phyloP scores from a whole-genome alignment of 2,888 invertebrate genomes.

The Phragmatobia fuliginosa region DNA sequence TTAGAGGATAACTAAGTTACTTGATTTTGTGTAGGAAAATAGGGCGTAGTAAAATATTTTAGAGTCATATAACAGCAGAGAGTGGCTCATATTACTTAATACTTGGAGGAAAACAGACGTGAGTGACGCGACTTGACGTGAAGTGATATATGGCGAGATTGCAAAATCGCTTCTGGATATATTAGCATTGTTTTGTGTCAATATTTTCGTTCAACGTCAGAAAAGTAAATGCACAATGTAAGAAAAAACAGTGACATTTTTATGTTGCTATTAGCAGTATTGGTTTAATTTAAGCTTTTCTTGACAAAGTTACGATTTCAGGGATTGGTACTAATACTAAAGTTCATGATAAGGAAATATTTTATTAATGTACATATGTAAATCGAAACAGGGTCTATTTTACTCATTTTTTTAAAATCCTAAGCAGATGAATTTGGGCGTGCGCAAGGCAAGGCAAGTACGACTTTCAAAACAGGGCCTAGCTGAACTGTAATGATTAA shows the following conservation, averaged over 20 bases:
- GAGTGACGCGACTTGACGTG: conserved; percentile 46
- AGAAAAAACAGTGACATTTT: background rate
- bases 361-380: background rate
- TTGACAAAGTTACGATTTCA: background rate
- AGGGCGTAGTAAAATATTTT: conserved; percentile 4
- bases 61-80: conserved; percentile 10
- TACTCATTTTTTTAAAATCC: too few species aligned
- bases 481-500: too few species aligned
- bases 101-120: conserved; percentile 32
- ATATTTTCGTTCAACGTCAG: conserved; percentile 33
- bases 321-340: background rate
- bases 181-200: conserved; percentile 50
- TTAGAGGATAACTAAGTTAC: background rate
- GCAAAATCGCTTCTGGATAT: conserved; percentile 46
- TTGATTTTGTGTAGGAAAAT: background rate
- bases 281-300: background rate
- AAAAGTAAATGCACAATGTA: background rate
- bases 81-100: conserved; percentile 31
- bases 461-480: too few species aligned
- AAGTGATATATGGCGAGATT: conserved; percentile 42
- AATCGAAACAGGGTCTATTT: too few species aligned
- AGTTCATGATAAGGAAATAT: background rate
- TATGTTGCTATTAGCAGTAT: background rate
- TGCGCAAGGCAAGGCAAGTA: too few species aligned
- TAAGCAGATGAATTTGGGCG: too few species aligned